Conservation (phyloP, 2,888 invertebrate species). For the Fissipunctia ypsillon region DNA sequence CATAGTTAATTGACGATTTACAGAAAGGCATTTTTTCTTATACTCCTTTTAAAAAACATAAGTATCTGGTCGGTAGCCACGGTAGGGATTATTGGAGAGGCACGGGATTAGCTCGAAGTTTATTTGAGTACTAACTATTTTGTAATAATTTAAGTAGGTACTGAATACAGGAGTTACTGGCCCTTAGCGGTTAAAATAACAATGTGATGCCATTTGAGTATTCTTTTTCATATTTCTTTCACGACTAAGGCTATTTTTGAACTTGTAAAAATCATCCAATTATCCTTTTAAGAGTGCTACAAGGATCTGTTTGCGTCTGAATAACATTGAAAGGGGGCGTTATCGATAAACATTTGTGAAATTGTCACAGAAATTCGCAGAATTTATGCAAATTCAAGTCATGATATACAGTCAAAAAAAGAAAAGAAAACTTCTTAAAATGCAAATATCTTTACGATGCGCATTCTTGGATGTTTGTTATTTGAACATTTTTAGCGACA, state of each 20-base stretch:
- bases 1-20: no score
- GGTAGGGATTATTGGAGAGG: not conserved
- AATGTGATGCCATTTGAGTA: slow-evolving; percentile 1
- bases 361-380: not conserved
- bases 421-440: not conserved
- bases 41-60: no score
- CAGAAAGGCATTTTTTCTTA: no score
- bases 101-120: not conserved
- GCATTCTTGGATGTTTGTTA: slow-evolving; percentile 10
- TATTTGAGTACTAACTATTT: not conserved
- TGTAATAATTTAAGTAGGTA: not conserved
- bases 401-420: not conserved
- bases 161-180: slow-evolving; percentile 1
- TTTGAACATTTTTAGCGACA: slow-evolving; percentile 27
- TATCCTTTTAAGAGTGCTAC: not conserved
- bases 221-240: not conserved
- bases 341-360: not conserved
- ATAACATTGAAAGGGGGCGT: not conserved
- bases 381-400: slow-evolving; percentile 21
- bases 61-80: no score
- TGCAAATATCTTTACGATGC: slow-evolving; percentile 20
- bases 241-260: no score
- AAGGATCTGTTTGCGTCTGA: not conserved
- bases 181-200: not conserved
- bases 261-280: not conserved